A percentile compares a stretch with the other conserved stretches of the same genome.
Conservation (phyloP, 2,888 invertebrate species). For the Silvanus unidentatus region DNA sequence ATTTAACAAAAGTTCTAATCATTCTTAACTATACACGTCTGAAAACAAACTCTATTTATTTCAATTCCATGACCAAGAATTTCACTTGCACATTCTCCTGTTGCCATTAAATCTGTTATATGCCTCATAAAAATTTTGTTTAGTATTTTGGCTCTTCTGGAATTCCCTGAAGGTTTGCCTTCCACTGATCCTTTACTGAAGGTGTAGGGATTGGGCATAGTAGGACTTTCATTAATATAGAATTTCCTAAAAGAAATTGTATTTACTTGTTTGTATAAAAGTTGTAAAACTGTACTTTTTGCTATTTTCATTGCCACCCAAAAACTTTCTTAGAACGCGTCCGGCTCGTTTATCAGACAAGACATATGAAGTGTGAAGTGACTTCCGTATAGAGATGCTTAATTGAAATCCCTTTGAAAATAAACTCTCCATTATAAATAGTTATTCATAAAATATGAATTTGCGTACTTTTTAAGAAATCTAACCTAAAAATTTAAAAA, state of each 20-base stretch:
- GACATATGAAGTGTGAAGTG: too few species aligned
- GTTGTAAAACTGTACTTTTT: too few species aligned
- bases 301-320: too few species aligned
- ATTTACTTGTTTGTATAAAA: too few species aligned
- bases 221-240: conserved; percentile 31
- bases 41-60: conserved; percentile 59
- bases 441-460: too few species aligned
- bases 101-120: conserved; percentile 72
- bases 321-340: too few species aligned
- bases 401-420: too few species aligned
- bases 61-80: conserved; percentile 64
- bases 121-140: conserved; percentile 78
- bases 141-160: conserved; percentile 59
- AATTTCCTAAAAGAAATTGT: conserved; percentile 25
- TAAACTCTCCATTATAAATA: too few species aligned
- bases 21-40: not conserved
- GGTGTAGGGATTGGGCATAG: conserved; percentile 25
- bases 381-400: too few species aligned
- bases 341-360: too few species aligned
- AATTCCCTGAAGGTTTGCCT: conserved; percentile 51
- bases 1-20: conserved; percentile 6
- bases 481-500: too few species aligned
- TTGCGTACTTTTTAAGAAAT: too few species aligned
- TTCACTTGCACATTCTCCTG: conserved; percentile 57
- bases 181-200: conserved; percentile 44